Evolutionary conservation across 53 echinoderm and acorn worm genomes (phyloP).

Genomic region (Zoroaster sp.): DNA sequence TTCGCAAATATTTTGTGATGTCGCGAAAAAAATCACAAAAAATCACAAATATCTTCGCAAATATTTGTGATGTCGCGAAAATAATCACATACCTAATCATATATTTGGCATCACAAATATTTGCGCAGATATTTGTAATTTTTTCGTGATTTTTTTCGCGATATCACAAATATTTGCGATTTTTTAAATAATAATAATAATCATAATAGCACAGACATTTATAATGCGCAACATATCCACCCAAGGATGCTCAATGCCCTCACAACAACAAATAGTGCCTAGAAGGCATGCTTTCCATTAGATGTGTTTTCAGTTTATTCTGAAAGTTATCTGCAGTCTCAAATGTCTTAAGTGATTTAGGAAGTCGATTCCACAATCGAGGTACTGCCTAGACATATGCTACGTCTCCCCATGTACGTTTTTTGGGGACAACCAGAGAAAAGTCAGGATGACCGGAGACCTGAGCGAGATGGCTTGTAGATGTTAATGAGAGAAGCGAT

Average conservation of each 20-base stretch:
- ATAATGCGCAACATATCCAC: not conserved
- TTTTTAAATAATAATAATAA: not conserved
- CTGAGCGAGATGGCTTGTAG: too few species aligned
- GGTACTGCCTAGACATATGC: not conserved
- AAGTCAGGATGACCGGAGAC: not conserved
- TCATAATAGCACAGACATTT: not conserved
- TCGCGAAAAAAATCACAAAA: too few species aligned
- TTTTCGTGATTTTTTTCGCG: too few species aligned
- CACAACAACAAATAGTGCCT: not conserved
- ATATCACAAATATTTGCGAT: too few species aligned
- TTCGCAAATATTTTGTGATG: too few species aligned
- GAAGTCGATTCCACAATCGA: not conserved
- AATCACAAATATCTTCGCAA: too few species aligned
- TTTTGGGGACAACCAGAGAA: not conserved
- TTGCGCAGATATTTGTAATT: too few species aligned
- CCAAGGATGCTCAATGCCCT: not conserved
- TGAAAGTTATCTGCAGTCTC: not conserved
- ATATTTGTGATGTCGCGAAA: too few species aligned
- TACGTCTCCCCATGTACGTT: not conserved
- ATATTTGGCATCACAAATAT: too few species aligned
- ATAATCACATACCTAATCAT: too few species aligned
- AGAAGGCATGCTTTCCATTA: not conserved
- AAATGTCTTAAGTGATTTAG: not conserved
- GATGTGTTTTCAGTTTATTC: not conserved
- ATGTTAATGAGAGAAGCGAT: too few species aligned